Evolutionary conservation across 2,113 vertebrate genomes (phyloP).

Genomic region (Galemys pyrenaicus): DNA sequence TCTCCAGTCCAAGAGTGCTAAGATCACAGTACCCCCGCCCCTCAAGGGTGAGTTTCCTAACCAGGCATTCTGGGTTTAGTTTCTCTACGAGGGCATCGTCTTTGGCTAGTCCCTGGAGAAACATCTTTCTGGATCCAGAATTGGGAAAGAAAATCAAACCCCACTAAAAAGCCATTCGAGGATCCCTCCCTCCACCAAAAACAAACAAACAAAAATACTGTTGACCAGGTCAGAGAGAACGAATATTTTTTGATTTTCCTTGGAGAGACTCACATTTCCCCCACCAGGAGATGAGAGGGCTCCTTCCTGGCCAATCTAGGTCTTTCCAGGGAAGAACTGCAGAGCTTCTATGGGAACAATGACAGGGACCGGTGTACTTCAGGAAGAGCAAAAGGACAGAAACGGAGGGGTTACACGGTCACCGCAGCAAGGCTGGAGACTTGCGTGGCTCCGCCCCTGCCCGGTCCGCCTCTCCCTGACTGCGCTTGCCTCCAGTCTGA

Average conservation of each 20-base stretch:
- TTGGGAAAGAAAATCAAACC: not conserved
- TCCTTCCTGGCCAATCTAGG: not conserved
- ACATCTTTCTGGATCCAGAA: not conserved
- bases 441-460: not conserved
- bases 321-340: not conserved
- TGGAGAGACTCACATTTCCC: not conserved
- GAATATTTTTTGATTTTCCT: not conserved
- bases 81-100: not conserved
- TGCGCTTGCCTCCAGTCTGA: not conserved
- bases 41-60: not conserved
- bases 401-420: not conserved
- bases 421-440: not conserved
- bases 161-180: not conserved
- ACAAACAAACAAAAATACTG: too few relatives aligned
- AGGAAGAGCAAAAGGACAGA: not conserved
- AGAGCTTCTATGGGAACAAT: not conserved
- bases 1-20: not conserved
- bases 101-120: constrained; percentile 10
- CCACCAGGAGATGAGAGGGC: not conserved
- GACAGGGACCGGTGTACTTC: not conserved
- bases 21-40: not conserved
- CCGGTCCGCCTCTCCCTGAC: not conserved
- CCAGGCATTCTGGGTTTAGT: not conserved
- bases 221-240: not conserved
- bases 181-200: not conserved